A percentile compares a stretch with the other conserved stretches of the same genome.
Conservation (phyloP, 1,140 invertebrate species). For the Antheraea mylitta region DNA sequence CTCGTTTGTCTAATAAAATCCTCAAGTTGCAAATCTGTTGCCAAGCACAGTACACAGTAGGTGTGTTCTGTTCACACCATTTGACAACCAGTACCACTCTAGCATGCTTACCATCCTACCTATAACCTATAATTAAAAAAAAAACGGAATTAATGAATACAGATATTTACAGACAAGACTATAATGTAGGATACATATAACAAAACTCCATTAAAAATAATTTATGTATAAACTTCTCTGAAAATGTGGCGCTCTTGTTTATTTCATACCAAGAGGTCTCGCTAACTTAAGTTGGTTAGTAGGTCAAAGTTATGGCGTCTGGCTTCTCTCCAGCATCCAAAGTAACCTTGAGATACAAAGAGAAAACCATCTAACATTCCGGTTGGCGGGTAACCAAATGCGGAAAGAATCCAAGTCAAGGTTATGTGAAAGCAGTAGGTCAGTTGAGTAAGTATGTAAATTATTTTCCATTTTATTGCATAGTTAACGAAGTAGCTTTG, state of each 20-base stretch:
- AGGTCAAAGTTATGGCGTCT: constrained; percentile 30
- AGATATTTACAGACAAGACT: too few species aligned
- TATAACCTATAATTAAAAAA: too few species aligned
- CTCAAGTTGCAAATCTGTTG: too few species aligned
- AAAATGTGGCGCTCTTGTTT: neutral
- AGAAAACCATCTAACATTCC: constrained; percentile 10
- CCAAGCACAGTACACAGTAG: too few species aligned
- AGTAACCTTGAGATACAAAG: neutral
- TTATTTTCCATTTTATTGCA: constrained; percentile 5
- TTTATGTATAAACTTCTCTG: neutral
- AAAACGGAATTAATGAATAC: too few species aligned
- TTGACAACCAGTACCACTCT: too few species aligned
- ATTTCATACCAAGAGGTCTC: neutral
- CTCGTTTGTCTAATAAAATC: too few species aligned
- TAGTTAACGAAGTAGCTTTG: neutral
- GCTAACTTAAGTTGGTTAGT: neutral
- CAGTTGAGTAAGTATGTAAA: constrained; percentile 24
- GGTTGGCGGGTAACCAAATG: constrained; percentile 27
- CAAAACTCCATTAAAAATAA: too few species aligned
- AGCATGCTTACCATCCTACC: too few species aligned
- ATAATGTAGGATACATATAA: too few species aligned
- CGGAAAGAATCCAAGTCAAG: constrained; percentile 28
- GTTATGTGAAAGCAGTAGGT: constrained; percentile 25
- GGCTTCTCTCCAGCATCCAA: constrained; percentile 21
- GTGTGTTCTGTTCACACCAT: too few species aligned